phyloP scores from a whole-genome alignment of 2,797 vertebrate species.

The Brotula barbata region DNA sequence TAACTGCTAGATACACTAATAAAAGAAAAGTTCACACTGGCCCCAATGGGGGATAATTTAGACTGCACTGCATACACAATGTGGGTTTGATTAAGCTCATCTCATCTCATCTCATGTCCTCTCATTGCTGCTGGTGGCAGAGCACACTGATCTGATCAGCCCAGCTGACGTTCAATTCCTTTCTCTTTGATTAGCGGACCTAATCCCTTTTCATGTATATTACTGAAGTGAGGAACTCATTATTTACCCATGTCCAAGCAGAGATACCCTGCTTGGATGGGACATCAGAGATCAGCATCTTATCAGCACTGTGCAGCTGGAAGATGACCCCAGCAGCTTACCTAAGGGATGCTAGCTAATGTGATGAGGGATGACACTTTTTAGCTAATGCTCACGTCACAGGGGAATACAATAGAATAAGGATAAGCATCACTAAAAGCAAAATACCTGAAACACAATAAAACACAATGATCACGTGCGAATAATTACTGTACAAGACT shows the following conservation, averaged over 20 bases:
- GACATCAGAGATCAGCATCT: conserved; percentile 62
- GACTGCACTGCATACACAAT: too few relatives aligned
- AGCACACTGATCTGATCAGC: background rate
- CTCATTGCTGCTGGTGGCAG: too few relatives aligned
- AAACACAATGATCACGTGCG: conserved; percentile 12
- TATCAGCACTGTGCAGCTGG: conserved; percentile 69
- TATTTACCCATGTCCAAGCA: conserved; percentile 63
- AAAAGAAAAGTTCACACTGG: too few relatives aligned
- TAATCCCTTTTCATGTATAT: conserved; percentile 53
- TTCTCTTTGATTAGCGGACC: conserved; percentile 57
- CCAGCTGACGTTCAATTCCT: conserved; percentile 40
- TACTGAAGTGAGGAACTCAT: conserved; percentile 65
- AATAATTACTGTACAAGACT: background rate
- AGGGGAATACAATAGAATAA: conserved; percentile 31
- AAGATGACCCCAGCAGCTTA: conserved; percentile 56
- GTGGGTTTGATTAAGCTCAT: too few relatives aligned
- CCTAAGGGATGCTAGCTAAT: conserved; percentile 66
- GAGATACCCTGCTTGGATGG: conserved; percentile 59
- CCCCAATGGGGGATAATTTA: too few relatives aligned
- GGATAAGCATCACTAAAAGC: conserved; percentile 20
- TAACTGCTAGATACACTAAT: too few relatives aligned
- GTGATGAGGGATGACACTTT: conserved; percentile 55
- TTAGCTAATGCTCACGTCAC: conserved; percentile 37
- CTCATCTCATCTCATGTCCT: too few relatives aligned
- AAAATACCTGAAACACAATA: conserved; percentile 25